phyloP scores from a whole-genome alignment of 2,113 vertebrate genomes.

The Silurus asotus region DNA sequence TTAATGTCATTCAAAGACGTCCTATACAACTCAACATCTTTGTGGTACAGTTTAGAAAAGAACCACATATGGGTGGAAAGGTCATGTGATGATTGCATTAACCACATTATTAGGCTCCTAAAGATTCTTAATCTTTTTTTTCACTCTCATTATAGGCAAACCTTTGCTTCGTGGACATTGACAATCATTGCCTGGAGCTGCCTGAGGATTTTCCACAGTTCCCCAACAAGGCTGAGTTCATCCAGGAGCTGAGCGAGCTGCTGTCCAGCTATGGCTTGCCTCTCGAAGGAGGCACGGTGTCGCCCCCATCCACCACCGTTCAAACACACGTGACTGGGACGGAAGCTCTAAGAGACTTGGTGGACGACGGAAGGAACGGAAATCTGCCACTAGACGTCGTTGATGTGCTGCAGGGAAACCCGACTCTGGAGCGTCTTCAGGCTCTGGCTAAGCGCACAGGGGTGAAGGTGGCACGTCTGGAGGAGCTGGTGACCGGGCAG shows the following conservation, averaged over 20 bases:
- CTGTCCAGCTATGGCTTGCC: constrained; percentile 86
- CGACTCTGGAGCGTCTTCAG: constrained; percentile 92
- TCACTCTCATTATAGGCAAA: constrained; percentile 86
- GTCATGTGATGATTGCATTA: no score
- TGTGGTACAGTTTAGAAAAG: no score
- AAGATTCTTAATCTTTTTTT: background rate
- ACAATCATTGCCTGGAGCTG: constrained; percentile 96
- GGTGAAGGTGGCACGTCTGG: constrained; percentile 80
- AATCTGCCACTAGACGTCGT: constrained; percentile 90
- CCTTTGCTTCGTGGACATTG: constrained; percentile 97
- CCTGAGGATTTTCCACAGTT: constrained; percentile 97
- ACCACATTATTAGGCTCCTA: constrained; percentile 55
- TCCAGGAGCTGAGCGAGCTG: constrained; percentile 96
- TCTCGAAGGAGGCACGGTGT: constrained; percentile 69
- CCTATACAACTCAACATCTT: no score
- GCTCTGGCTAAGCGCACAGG: constrained; percentile 96
- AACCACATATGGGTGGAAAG: no score
- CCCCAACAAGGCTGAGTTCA: constrained; percentile 96
- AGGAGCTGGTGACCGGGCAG: constrained; percentile 62
- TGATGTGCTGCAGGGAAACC: constrained; percentile 91
- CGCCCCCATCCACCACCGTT: constrained; percentile 72
- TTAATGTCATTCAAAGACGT: no score
- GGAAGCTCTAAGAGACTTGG: constrained; percentile 84
- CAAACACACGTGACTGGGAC: constrained; percentile 74
- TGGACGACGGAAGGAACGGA: constrained; percentile 92